Evolutionary conservation across 2,113 vertebrate genomes (phyloP).

Genomic region (human): DNA sequence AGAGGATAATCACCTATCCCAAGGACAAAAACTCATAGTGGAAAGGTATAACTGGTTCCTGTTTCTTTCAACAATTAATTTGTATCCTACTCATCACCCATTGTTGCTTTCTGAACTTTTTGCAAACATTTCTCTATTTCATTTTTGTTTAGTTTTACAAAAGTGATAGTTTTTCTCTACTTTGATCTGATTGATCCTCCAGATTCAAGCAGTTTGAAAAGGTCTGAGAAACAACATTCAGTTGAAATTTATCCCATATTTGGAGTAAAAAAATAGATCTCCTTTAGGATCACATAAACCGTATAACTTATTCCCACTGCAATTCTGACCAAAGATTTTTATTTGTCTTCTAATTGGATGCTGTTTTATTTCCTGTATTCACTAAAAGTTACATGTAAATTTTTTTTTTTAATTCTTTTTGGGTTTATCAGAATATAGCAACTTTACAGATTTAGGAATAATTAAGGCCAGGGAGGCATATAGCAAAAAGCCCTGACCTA

Average conservation of each 20-base stretch:
- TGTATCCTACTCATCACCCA: neutral
- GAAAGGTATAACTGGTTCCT: neutral
- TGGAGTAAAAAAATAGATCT: neutral
- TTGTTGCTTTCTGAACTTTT: neutral
- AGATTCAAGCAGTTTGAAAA: neutral
- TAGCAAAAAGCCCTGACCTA: neutral
- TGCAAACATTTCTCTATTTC: neutral
- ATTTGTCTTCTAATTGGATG: neutral
- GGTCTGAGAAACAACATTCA: slow-evolving; percentile 8
- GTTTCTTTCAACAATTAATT: neutral
- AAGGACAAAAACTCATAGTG: neutral
- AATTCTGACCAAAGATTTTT: neutral
- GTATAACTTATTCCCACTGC: neutral
- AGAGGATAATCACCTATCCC: neutral
- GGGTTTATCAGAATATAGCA: neutral
- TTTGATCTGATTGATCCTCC: slow-evolving; percentile 16
- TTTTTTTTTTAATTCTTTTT: neutral
- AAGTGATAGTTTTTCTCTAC: neutral
- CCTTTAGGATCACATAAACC: neutral
- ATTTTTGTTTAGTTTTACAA: slow-evolving; percentile 49
- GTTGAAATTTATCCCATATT: slow-evolving; percentile 6
- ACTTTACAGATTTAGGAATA: neutral
- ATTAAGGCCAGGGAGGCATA: neutral
- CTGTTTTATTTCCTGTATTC: neutral
- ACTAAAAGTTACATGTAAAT: neutral